phyloP scores from a whole-genome alignment of 1,140 invertebrate genomes.

The Eriocheir sinensis region DNA sequence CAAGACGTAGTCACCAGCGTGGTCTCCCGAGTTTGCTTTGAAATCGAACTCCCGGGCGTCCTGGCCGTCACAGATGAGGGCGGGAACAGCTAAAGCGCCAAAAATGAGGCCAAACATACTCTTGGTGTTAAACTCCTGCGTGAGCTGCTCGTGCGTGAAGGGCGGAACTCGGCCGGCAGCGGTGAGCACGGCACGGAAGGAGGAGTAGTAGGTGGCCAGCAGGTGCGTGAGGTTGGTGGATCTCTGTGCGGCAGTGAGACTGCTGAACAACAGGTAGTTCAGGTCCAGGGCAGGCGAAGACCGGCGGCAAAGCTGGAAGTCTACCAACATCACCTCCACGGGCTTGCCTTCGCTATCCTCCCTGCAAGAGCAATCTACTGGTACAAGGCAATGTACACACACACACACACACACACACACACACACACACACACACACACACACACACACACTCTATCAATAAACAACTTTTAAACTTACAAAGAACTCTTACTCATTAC shows the following conservation, averaged over 20 bases:
- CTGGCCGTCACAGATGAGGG: slow-evolving; percentile 49
- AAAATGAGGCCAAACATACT: slow-evolving; percentile 59
- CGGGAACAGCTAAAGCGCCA: slow-evolving; percentile 59
- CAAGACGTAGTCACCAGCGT: slow-evolving; percentile 54
- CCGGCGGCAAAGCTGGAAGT: slow-evolving; percentile 66
- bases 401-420: slow-evolving; percentile 11
- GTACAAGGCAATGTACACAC: background rate
- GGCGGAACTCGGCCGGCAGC: background rate
- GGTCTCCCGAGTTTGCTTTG: background rate
- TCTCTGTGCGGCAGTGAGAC: slow-evolving; percentile 30
- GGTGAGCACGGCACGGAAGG: slow-evolving; percentile 19
- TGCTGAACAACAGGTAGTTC: slow-evolving; percentile 70
- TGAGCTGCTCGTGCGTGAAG: slow-evolving; percentile 55
- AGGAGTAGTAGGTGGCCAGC: slow-evolving; percentile 55
- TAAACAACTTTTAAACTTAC: too few species aligned
- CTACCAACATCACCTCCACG: slow-evolving; percentile 60
- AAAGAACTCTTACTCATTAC: too few species aligned
- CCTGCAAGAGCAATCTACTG: background rate
- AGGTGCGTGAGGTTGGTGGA: slow-evolving; percentile 45
- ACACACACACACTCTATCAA: slow-evolving; percentile 35
- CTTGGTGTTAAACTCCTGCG: slow-evolving; percentile 51
- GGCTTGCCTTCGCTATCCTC: background rate
- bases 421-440: background rate
- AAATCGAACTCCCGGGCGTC: slow-evolving; percentile 60
- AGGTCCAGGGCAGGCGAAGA: slow-evolving; percentile 57